A percentile compares a stretch with the other conserved stretches of the same genome.
phyloP scores from a whole-genome alignment of 2,113 vertebrate genomes.

The Mohoua ochrocephala region DNA sequence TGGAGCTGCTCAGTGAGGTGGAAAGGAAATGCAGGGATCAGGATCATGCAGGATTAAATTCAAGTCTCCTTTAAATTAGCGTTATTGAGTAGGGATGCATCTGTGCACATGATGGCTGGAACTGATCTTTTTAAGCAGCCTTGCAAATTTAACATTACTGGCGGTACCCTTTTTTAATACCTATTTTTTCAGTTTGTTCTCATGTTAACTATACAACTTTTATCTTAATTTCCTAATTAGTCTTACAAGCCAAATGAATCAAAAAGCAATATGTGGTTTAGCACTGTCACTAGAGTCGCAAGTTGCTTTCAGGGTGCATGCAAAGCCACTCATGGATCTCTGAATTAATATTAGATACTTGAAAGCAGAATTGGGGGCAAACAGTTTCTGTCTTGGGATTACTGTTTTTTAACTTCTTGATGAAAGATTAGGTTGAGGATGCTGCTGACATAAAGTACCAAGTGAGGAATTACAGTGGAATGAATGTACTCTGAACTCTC shows the following conservation, averaged over 20 bases:
- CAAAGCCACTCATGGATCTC: background rate
- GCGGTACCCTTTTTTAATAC: background rate
- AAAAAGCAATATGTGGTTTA: background rate
- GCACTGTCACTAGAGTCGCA: background rate
- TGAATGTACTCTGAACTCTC: background rate
- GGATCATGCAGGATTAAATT: background rate
- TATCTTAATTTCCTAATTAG: background rate
- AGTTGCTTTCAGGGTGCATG: accelerated
- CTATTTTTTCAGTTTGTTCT: background rate
- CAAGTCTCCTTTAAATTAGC: background rate
- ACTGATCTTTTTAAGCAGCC: background rate
- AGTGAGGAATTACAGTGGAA: background rate
- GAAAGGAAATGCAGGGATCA: background rate
- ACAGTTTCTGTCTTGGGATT: background rate
- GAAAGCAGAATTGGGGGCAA: background rate
- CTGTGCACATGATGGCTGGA: background rate
- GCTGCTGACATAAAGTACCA: background rate
- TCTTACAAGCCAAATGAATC: background rate
- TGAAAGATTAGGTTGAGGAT: background rate
- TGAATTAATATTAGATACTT: background rate
- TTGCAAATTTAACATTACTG: background rate
- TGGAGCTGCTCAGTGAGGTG: background rate
- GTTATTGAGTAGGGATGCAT: background rate
- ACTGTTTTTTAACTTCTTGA: background rate
- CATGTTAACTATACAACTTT: background rate